A percentile compares a stretch with the other conserved stretches of the same genome.
phyloP scores from a whole-genome alignment of 2,113 vertebrate species.

The Macheiramphus alcinus region DNA sequence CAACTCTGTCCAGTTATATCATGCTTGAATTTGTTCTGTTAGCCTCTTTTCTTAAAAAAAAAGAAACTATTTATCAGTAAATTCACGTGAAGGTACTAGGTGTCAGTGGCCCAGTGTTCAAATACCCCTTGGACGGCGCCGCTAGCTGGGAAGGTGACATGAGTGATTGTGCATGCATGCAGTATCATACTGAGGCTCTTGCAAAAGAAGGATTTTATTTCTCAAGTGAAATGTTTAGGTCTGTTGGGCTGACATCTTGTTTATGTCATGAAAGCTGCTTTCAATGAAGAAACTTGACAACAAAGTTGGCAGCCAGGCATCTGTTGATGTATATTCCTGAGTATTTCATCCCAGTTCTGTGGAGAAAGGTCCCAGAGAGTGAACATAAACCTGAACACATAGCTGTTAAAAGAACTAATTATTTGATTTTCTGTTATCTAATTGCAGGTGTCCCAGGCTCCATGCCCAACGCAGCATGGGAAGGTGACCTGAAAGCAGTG shows the following conservation, averaged over 20 bases:
- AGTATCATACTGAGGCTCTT: background rate
- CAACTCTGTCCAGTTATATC: background rate
- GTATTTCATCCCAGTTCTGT: background rate
- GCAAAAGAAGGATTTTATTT: background rate
- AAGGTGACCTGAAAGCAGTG: constrained; percentile 65
- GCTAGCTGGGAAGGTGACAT: background rate
- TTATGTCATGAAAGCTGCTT: background rate
- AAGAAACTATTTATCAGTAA: background rate
- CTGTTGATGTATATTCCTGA: background rate
- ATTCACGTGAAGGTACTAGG: background rate
- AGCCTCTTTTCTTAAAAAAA: background rate
- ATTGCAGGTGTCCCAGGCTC: constrained; percentile 68
- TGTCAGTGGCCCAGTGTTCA: background rate
- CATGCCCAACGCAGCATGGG: constrained; percentile 66
- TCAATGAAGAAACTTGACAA: background rate
- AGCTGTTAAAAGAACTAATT: background rate
- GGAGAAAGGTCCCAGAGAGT: background rate
- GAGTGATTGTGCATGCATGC: too few relatives aligned
- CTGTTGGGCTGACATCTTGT: background rate
- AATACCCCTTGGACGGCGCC: background rate
- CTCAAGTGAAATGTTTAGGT: background rate
- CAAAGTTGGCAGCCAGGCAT: background rate
- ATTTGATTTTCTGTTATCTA: background rate
- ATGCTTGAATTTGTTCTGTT: background rate
- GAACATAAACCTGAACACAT: background rate